Conservation (phyloP, 2,888 invertebrate species). For the Apomyelois bistriatella region DNA sequence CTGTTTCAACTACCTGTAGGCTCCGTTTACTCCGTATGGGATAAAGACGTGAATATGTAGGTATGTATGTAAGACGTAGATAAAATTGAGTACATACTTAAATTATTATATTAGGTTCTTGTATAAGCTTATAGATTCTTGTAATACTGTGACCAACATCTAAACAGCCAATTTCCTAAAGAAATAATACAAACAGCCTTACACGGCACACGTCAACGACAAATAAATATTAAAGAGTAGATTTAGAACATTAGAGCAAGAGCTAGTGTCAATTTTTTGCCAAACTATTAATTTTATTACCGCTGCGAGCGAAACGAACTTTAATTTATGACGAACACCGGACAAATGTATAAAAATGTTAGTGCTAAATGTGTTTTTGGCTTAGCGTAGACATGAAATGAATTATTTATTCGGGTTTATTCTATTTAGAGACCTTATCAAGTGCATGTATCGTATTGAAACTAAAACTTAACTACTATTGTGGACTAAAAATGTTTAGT, state of each 20-base stretch:
- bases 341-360: slow-evolving; percentile 6
- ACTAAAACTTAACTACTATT: background rate
- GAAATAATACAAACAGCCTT: background rate
- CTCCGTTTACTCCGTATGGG: no score
- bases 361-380: slow-evolving; percentile 12
- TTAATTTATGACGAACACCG: slow-evolving; percentile 11
- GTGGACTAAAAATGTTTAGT: slow-evolving; percentile 1
- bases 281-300: slow-evolving; percentile 12
- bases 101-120: no score
- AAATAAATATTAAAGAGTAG: background rate
- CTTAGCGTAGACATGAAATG: slow-evolving; percentile 8
- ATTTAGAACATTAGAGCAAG: background rate
- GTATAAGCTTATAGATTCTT: no score
- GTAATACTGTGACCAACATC: background rate
- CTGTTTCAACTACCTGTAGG: no score
- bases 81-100: no score
- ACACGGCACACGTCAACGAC: background rate
- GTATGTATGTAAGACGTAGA: no score
- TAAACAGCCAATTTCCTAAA: background rate
- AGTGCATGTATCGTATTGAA: background rate
- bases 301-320: slow-evolving; percentile 2
- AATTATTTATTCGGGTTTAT: slow-evolving; percentile 13
- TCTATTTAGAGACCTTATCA: slow-evolving; percentile 11
- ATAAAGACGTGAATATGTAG: no score
- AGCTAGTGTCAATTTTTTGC: slow-evolving; percentile 10